Evolutionary conservation across 1,140 invertebrate genomes (phyloP), one percentile per base, ranked within the genome.

Genomic region (Conopomorpha cramerella): DNA sequence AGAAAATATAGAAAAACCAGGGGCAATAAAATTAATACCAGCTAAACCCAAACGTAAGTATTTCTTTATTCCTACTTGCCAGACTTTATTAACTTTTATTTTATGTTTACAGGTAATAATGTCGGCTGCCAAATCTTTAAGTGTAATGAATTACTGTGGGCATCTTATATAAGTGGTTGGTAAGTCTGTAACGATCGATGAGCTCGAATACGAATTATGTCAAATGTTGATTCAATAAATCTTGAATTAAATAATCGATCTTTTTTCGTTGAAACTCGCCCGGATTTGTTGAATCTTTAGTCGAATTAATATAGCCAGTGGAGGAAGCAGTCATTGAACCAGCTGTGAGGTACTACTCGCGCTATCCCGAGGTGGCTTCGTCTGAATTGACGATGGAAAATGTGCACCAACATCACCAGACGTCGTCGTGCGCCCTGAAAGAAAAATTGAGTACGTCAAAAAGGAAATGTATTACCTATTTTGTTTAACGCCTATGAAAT

Each of bases 31-130:
- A 80, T 68, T 93, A 28, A 92, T 93, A 55, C 85, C 91, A 43
- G 82, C 90, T 40, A 93, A 92, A 82, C 87, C 88, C 41, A 93
- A 92, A 84, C 88, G 92, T 94, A 87, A 91, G 91, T 89, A 79
- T 81, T 45, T 36, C 54, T 47, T 39, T 36, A 36, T 48, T 46
- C 31, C 27, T 3, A 33, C 42, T 27, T 38, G 39, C 29, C 42
- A 23, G 43, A 39, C 41, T 33, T 43, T 64, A 62, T 34, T 64
- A 57, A 67, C 43, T 34, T 51, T 43, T 53, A 51, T 53, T 59
- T 55, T 65, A n/a, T n/a, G 61, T 71, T 76, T 76, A 40, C 71
- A 76, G 71, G 61, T 51, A 11, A 32, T 7, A 11, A 15, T 19
- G 3, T 19, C n/a, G n/a, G 3, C n/a, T n/a, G 3, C 3, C 10